These are phyloP conservation scores for Hydrotaea diabolus DNA, from an alignment of 2,888 invertebrate genomes.

Conservation along the genomic window DNA sequence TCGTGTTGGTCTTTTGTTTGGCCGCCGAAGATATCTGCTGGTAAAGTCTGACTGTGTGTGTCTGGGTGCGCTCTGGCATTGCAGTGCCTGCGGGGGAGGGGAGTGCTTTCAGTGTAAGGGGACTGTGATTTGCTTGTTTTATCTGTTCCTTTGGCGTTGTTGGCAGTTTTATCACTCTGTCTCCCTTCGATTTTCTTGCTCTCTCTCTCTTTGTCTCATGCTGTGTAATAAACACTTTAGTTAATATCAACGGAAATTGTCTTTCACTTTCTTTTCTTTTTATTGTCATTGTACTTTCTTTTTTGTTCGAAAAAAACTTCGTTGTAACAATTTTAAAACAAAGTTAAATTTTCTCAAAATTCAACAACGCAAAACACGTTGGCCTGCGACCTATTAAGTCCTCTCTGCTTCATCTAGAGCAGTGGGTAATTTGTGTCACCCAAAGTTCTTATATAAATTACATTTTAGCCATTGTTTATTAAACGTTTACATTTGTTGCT, in stretches of 20 bases:
- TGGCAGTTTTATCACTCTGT: constrained; percentile 1
- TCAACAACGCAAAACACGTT: neutral
- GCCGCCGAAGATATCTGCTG: neutral
- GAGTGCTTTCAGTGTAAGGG: no score
- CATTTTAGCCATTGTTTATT: neutral
- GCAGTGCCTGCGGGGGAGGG: no score
- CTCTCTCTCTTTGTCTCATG: no score
- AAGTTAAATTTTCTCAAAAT: neutral
- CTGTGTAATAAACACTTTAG: constrained; percentile 33
- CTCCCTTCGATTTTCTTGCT: no score
- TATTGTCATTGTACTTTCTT: neutral
- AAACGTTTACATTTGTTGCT: neutral
- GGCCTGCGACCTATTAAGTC: neutral
- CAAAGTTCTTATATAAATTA: neutral
- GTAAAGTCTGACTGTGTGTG: neutral
- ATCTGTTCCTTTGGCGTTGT: neutral
- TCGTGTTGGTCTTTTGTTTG: neutral
- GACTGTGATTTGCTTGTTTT: neutral
- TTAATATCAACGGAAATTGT: constrained; percentile 10
- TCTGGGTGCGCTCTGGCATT: no score
- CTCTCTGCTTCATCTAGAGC: no score
- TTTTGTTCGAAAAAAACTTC: neutral
- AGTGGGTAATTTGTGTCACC: neutral
- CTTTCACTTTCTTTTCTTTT: neutral
- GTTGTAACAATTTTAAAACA: neutral